Conservation (phyloP, 2,113 vertebrate species). For the Calcarius ornatus region DNA sequence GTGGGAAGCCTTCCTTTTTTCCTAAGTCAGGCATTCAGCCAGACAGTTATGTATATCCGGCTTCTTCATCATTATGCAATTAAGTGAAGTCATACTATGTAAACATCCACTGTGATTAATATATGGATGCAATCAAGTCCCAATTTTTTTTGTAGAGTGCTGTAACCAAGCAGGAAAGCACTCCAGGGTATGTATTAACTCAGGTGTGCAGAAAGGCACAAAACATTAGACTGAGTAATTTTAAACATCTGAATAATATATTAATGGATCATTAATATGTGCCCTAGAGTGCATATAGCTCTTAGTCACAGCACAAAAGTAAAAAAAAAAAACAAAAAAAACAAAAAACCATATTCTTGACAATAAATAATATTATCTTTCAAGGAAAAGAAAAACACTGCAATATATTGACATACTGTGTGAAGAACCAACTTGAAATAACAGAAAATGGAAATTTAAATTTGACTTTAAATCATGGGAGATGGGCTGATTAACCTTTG, state of each 20-base stretch:
- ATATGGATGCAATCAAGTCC: conserved; percentile 18
- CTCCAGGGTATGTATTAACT: conserved; percentile 9
- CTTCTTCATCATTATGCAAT: neutral
- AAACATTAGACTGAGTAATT: conserved; percentile 31
- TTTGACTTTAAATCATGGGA: neutral
- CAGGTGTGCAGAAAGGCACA: conserved; percentile 33
- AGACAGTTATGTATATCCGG: neutral
- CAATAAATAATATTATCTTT: conserved; percentile 4
- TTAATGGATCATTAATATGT: conserved; percentile 8
- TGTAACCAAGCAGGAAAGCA: neutral
- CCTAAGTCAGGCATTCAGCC: neutral
- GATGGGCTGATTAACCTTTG: neutral
- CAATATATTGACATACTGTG: neutral
- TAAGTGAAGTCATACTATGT: conserved; percentile 31
- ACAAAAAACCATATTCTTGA: neutral
- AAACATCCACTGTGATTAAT: conserved; percentile 48
- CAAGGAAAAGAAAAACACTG: neutral
- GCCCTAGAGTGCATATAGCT: neutral
- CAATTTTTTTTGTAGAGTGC: neutral
- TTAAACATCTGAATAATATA: conserved; percentile 8
- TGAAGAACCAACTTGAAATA: neutral
- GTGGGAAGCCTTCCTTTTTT: neutral
- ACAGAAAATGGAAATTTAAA: neutral
- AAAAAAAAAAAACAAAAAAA: no score
- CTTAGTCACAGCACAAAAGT: neutral